Conservation (phyloP, 2,797 vertebrate genomes). For the Diglossa cyanea region DNA sequence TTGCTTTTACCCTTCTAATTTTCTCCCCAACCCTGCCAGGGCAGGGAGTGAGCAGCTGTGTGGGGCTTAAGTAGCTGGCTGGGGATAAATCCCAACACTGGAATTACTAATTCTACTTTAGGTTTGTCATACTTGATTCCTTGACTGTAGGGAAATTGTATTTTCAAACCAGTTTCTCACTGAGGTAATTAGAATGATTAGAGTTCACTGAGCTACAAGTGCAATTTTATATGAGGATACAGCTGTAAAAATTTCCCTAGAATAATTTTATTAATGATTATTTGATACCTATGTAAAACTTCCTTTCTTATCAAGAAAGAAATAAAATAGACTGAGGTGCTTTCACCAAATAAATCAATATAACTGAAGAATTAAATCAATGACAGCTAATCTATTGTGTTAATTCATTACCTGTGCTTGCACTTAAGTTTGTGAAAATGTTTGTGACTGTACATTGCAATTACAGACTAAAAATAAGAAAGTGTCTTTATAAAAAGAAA, state of each 20-base stretch:
- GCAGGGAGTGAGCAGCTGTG: neutral
- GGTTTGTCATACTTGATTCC: neutral
- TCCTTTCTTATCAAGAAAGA: neutral
- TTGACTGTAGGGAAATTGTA: neutral
- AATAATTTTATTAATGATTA: neutral
- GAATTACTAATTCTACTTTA: neutral
- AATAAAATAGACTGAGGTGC: neutral
- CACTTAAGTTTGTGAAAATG: neutral
- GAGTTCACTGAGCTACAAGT: neutral
- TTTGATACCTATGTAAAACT: neutral
- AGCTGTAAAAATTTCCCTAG: neutral
- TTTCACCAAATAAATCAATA: neutral
- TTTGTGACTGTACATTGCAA: neutral
- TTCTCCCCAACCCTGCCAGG: accelerated
- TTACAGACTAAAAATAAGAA: neutral
- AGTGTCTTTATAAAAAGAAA: neutral
- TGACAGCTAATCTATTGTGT: neutral
- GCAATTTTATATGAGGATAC: neutral
- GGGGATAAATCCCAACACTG: neutral
- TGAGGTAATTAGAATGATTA: neutral
- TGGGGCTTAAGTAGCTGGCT: neutral
- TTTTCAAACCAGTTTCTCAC: neutral
- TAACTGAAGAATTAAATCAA: neutral
- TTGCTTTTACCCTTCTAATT: neutral
- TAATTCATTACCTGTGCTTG: neutral